Conservation (phyloP, 2,888 invertebrate species). For the Onchidella celtica region DNA sequence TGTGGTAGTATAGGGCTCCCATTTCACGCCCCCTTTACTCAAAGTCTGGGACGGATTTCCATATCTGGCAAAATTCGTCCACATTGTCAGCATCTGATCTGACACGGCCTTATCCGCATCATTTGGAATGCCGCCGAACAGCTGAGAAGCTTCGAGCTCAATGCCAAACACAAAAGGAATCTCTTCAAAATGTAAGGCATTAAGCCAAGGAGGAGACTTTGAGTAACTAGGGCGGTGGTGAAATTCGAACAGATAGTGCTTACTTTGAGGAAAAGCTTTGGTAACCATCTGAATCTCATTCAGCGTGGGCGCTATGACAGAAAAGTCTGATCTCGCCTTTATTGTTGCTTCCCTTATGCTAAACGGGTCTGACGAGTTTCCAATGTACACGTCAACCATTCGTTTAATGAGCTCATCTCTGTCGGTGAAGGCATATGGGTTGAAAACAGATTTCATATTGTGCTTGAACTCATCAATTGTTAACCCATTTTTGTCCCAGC, state of each 20-base stretch:
- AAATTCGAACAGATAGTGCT: slow-evolving; percentile 24
- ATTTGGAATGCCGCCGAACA: neutral
- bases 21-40: neutral
- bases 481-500: neutral
- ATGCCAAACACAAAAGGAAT: slow-evolving; percentile 22
- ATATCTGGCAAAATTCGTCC: slow-evolving; percentile 35
- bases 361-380: neutral
- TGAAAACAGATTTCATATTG: neutral
- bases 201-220: neutral
- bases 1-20: neutral
- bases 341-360: neutral
- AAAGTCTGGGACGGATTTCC: neutral
- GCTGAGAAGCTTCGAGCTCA: neutral
- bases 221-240: neutral
- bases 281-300: neutral
- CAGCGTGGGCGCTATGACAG: neutral
- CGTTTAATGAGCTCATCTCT: neutral
- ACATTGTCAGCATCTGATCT: neutral
- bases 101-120: neutral
- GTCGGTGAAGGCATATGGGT: neutral
- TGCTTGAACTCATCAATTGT: slow-evolving; percentile 18
- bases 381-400: neutral
- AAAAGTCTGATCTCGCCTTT: neutral
- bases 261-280: neutral
- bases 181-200: slow-evolving; percentile 19